Evolutionary conservation across 2,113 vertebrate species (phyloP).

Genomic region (Tetraodon nigroviridis): DNA sequence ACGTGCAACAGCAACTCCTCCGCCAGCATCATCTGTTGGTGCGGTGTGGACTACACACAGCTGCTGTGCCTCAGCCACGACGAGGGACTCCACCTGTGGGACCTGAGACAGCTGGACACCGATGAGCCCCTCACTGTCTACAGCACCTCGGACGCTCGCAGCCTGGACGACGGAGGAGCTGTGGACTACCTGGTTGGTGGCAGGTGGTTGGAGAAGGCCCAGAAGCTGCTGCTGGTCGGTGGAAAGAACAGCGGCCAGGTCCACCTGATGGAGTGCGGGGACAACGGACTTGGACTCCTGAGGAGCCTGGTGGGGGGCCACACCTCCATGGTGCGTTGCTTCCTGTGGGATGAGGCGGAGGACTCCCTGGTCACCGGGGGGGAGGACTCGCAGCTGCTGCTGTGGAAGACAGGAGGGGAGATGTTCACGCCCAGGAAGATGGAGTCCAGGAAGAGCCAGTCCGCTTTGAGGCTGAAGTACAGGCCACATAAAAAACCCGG

Average conservation of each 20-base stretch:
- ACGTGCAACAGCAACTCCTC: constrained; percentile 90
- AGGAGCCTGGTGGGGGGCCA: constrained; percentile 78
- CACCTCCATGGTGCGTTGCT: constrained; percentile 79
- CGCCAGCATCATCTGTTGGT: constrained; percentile 81
- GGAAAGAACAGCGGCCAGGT: constrained; percentile 77
- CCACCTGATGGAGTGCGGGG: constrained; percentile 77
- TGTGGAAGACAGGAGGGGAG: constrained; percentile 82
- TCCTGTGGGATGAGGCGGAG: constrained; percentile 76
- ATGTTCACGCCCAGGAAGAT: constrained; percentile 71
- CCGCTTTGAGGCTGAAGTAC: constrained; percentile 79
- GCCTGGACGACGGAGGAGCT: constrained; percentile 31
- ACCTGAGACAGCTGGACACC: constrained; percentile 78
- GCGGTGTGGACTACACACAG: constrained; percentile 73
- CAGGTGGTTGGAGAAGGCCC: constrained; percentile 76
- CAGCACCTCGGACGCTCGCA: constrained; percentile 75
- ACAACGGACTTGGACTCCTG: constrained; percentile 64
- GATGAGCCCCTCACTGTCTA: constrained; percentile 79
- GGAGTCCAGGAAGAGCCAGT: constrained; percentile 76
- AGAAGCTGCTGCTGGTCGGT: constrained; percentile 79
- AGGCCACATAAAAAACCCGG: constrained; percentile 74
- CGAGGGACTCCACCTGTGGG: constrained; percentile 92
- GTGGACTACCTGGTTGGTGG: constrained; percentile 88
- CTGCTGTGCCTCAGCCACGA: constrained; percentile 85
- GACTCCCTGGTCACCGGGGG: constrained; percentile 84
- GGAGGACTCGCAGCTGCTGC: constrained; percentile 88